Conservation (phyloP, 2,888 invertebrate species). For the Diadegma fenestrale region DNA sequence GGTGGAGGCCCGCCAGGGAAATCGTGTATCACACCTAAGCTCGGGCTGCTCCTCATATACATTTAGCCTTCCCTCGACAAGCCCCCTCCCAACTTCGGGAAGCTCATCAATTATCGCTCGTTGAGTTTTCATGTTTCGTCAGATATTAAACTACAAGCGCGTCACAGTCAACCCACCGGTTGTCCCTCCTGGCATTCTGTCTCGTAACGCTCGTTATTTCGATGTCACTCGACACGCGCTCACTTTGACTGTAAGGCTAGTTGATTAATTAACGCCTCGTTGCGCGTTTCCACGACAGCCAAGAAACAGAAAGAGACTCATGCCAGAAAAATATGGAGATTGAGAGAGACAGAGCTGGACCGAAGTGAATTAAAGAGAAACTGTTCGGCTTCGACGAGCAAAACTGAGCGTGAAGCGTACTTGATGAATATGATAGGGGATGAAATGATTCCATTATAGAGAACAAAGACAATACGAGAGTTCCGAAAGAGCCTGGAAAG, state of each 20-base stretch:
- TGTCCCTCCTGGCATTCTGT: neutral
- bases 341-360: neutral
- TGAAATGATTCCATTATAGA: neutral
- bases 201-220: constrained; percentile 51
- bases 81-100: neutral
- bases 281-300: neutral
- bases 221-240: constrained; percentile 46
- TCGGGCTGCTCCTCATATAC: constrained; percentile 21
- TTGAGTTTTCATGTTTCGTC: constrained; percentile 65
- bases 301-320: neutral
- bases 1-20: constrained; percentile 19
- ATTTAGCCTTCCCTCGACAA: constrained; percentile 11
- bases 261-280: constrained; percentile 59
- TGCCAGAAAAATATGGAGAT: neutral
- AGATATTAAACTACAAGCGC: constrained; percentile 56
- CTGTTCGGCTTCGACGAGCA: neutral
- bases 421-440: constrained; percentile 11
- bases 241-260: constrained; percentile 41
- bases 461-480: neutral
- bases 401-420: neutral
- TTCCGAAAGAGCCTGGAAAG: neutral
- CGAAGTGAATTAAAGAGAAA: constrained; percentile 16
- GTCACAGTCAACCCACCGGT: neutral
- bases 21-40: constrained; percentile 31
- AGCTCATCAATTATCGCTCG: constrained; percentile 64